Conservation (phyloP, 2,797 vertebrate genomes). For the Pampus argenteus region DNA sequence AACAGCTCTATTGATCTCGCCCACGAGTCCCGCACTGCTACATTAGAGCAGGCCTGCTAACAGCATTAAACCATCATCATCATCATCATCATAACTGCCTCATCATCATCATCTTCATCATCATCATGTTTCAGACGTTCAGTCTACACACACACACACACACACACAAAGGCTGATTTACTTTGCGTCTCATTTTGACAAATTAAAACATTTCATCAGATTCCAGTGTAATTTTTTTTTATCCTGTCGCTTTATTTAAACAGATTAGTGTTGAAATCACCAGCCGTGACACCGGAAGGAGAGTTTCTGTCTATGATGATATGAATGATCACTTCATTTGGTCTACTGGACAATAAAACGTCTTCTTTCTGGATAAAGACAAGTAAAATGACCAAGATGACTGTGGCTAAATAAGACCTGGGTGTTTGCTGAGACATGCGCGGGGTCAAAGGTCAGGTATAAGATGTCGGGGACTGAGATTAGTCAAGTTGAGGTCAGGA, state of each 20-base stretch:
- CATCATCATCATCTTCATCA: too few relatives aligned
- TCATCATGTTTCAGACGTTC: too few relatives aligned
- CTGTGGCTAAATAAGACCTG: conserved; percentile 35
- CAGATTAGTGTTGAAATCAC: neutral
- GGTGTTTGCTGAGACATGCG: conserved; percentile 46
- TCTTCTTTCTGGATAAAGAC: neutral
- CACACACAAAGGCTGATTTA: conserved; percentile 21
- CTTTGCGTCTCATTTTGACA: conserved; percentile 13
- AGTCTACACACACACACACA: too few relatives aligned
- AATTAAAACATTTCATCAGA: conserved; percentile 29
- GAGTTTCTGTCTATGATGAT: neutral
- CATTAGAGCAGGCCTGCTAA: conserved; percentile 60
- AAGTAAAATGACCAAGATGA: neutral
- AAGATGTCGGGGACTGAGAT: conserved; percentile 29
- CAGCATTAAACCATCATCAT: conserved; percentile 45
- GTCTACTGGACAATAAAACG: neutral
- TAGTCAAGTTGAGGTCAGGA: conserved; percentile 20
- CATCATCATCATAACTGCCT: conserved; percentile 22
- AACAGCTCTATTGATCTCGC: conserved; percentile 67
- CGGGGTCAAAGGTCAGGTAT: conserved; percentile 54
- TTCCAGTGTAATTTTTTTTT: conserved; percentile 9
- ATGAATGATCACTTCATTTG: neutral
- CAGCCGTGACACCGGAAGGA: neutral
- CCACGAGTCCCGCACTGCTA: conserved; percentile 59
- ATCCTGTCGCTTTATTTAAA: conserved; percentile 24